These are phyloP conservation scores for Orthosia gothica DNA, from an alignment of 2,888 invertebrate genomes.

Conservation along the genomic window DNA sequence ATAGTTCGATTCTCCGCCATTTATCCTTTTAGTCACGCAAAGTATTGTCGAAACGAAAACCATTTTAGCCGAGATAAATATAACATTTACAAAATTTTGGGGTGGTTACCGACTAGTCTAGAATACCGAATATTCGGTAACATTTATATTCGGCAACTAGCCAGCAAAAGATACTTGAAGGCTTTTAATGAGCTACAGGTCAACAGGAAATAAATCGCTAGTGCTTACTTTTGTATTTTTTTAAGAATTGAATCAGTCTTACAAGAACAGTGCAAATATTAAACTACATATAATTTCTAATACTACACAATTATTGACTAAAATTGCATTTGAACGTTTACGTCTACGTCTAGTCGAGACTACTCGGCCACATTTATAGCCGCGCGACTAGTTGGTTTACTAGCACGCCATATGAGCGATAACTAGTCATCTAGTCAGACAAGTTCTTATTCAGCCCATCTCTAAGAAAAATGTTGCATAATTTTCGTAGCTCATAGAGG, in stretches of 20 bases:
- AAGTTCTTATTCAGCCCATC: neutral
- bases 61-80: conserved; percentile 47
- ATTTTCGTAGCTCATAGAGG: conserved; percentile 38
- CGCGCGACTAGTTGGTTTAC: too few relatives aligned
- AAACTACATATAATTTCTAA: too few relatives aligned
- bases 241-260: neutral
- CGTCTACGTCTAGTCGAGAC: neutral
- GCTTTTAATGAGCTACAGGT: neutral
- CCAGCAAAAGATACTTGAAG: neutral
- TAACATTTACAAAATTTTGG: conserved; percentile 14
- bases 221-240: neutral
- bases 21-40: conserved; percentile 58
- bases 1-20: conserved; percentile 30
- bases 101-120: neutral
- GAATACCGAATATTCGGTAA: neutral
- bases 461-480: conserved; percentile 44
- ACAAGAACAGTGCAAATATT: neutral
- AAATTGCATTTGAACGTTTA: neutral
- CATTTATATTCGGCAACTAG: neutral
- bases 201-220: too few relatives aligned
- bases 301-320: too few relatives aligned
- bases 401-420: neutral
- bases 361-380: neutral
- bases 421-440: neutral
- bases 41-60: conserved; percentile 32